phyloP scores from a whole-genome alignment of 2,888 invertebrate species.

The Hemistola chrysoprasaria region DNA sequence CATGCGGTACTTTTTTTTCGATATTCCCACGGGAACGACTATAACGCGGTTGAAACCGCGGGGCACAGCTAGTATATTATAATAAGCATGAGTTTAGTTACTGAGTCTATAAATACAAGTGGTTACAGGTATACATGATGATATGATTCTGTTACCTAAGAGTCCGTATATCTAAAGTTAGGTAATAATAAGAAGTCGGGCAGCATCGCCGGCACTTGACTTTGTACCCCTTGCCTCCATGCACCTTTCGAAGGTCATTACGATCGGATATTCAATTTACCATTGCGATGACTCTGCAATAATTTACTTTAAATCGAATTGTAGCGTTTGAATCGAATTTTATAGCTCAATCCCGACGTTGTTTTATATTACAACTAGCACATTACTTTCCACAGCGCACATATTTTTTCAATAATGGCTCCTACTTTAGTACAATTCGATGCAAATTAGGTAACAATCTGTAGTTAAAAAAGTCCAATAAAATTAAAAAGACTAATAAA shows the following conservation, averaged over 20 bases:
- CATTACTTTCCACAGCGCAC: constrained; percentile 30
- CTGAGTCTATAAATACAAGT: not conserved
- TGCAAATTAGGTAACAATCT: constrained; percentile 24
- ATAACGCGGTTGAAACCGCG: no score
- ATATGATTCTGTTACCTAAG: constrained; percentile 4
- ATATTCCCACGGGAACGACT: no score
- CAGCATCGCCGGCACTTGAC: constrained; percentile 42
- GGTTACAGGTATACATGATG: no score
- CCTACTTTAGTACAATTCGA: constrained; percentile 19
- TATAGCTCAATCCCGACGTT: constrained; percentile 47
- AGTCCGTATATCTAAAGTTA: constrained; percentile 44
- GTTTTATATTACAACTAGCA: constrained; percentile 37
- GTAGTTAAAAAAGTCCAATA: constrained; percentile 21
- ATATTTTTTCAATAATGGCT: constrained; percentile 27
- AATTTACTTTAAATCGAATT: constrained; percentile 64
- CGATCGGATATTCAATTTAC: constrained; percentile 69
- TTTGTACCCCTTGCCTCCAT: constrained; percentile 56
- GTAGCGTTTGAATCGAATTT: constrained; percentile 50
- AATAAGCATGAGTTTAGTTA: not conserved
- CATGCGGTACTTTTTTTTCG: no score
- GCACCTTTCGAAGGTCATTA: constrained; percentile 72
- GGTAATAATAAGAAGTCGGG: constrained; percentile 64
- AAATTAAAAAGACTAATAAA: constrained; percentile 10
- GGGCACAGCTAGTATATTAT: no score
- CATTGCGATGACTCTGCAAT: constrained; percentile 63